Percentiles rank a stretch among this genome's conserved stretches.
These are phyloP conservation scores for Uria aalge DNA, from an alignment of 2,113 vertebrate species.

Conservation along the genomic window DNA sequence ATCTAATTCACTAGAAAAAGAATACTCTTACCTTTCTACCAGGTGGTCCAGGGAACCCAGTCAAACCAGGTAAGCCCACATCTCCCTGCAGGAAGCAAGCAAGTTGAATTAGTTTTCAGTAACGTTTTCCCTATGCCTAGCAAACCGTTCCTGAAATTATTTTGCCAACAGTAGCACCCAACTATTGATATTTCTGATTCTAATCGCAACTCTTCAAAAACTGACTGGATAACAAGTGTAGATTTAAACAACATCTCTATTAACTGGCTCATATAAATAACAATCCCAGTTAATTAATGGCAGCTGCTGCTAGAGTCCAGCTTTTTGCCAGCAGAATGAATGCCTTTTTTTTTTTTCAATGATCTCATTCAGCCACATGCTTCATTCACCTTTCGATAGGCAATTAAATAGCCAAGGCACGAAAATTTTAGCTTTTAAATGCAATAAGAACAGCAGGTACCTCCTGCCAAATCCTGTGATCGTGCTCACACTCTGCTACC, in stretches of 20 bases:
- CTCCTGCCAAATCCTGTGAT: background rate
- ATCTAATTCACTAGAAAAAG: background rate
- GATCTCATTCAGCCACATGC: constrained; percentile 33
- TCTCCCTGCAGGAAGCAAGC: constrained; percentile 81
- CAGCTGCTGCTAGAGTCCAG: constrained; percentile 24
- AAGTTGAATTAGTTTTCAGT: background rate
- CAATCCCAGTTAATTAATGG: constrained; percentile 37
- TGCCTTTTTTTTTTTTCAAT: background rate
- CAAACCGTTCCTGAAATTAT: background rate
- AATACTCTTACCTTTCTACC: constrained; percentile 86
- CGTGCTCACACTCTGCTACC: background rate
- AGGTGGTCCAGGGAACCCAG: constrained; percentile 81
- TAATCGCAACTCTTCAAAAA: background rate
- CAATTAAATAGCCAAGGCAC: background rate
- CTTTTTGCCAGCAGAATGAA: constrained; percentile 17
- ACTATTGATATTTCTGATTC: background rate
- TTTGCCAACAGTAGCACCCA: background rate
- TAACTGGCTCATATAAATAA: constrained; percentile 30
- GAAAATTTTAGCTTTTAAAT: constrained; percentile 8
- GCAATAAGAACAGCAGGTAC: background rate
- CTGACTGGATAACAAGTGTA: background rate
- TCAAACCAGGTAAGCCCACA: constrained; percentile 82
- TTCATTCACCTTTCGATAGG: background rate
- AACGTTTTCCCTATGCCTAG: background rate
- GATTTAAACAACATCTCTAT: constrained; percentile 15